phyloP scores from a whole-genome alignment of 2,888 invertebrate genomes.

The Hirtodrosophila cameraria region DNA sequence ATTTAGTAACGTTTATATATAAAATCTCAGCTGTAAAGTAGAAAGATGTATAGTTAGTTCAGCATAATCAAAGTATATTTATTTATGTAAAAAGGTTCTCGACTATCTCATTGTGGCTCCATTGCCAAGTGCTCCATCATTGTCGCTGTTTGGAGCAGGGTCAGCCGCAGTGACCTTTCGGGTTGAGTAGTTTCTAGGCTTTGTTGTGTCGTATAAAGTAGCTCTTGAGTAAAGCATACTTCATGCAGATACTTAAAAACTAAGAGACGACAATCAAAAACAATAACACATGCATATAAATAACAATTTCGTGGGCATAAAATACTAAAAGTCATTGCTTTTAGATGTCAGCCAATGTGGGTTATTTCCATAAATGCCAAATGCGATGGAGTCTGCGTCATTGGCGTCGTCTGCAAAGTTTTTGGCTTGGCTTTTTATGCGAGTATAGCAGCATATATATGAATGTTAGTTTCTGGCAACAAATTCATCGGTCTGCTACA shows the following conservation, averaged over 20 bases:
- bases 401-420: constrained; percentile 52
- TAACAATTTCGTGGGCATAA: constrained; percentile 54
- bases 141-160: constrained; percentile 11
- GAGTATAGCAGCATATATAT: not conserved
- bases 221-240: not conserved
- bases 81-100: not conserved
- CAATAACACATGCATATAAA: constrained; percentile 54
- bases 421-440: constrained; percentile 13
- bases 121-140: constrained; percentile 56
- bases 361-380: constrained; percentile 39
- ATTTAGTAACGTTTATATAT: no score
- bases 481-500: constrained; percentile 17
- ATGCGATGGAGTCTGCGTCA: constrained; percentile 21
- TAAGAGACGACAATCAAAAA: constrained; percentile 39
- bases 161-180: constrained; percentile 59
- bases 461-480: constrained; percentile 13
- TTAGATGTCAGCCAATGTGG: constrained; percentile 35
- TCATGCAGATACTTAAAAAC: constrained; percentile 8
- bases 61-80: not conserved
- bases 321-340: constrained; percentile 33
- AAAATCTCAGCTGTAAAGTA: not conserved
- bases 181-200: constrained; percentile 27
- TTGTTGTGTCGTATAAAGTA: not conserved
- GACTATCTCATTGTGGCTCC: constrained; percentile 16
- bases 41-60: no score